Evolutionary conservation across 1,140 invertebrate species (phyloP), one percentile per base, ranked within the genome.

Genomic region (Leptonema lineaticorne): DNA sequence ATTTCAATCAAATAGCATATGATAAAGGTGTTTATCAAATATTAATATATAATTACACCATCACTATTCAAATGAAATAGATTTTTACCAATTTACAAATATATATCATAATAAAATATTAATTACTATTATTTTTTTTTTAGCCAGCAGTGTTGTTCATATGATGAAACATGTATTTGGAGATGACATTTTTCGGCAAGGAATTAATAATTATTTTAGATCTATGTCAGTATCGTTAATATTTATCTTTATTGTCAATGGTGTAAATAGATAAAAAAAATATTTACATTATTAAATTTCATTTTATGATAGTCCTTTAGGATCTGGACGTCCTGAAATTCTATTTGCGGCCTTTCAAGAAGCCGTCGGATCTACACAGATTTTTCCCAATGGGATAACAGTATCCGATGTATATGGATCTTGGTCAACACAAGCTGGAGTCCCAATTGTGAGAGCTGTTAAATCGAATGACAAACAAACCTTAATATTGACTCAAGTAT

Each of bases 1-100:
- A 92, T 3, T 95, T 95, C 75, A 92, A 96, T 76, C 83, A 81
- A 1, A 92, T 95, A 18, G 89, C 91, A 0, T 96, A 95, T 75
- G 83, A 85, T 18, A 64, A 64, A 64, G 50, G 46, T 64, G 29
- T 79, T 78, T 74, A 20, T 33, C 30, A 11, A 33, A 33, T 33
- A 33, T n/a, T n/a, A n/a, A n/a, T n/a, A n/a, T n/a, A n/a, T n/a
- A n/a, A n/a, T n/a, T n/a, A n/a, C n/a, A n/a, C n/a, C n/a, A n/a
- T n/a, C n/a, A n/a, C n/a, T n/a, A n/a, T n/a, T n/a, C n/a, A n/a
- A n/a, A n/a, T n/a, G n/a, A n/a, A n/a, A n/a, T n/a, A n/a, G n/a
- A n/a, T n/a, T n/a, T n/a, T n/a, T n/a, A 48, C 20, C n/a, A n/a
- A n/a, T n/a, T n/a, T n/a, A n/a, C n/a, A n/a, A n/a, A 48, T 48